These are phyloP conservation scores for Anser cygnoides DNA, from an alignment of 2,113 vertebrate species.

Conservation along the genomic window DNA sequence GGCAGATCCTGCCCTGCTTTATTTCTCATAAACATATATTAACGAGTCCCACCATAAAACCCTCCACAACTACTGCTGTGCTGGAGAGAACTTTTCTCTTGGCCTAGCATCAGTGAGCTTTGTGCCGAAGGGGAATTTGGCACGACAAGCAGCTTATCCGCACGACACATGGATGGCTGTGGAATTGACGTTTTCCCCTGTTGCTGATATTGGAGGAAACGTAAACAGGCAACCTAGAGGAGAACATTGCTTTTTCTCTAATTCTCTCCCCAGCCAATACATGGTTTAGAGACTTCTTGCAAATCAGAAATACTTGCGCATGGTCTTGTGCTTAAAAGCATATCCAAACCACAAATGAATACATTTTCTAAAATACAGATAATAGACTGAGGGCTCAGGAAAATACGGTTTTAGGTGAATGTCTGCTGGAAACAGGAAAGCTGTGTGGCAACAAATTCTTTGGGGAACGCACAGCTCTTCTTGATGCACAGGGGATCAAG, in stretches of 20 bases:
- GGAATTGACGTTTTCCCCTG: neutral
- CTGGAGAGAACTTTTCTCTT: neutral
- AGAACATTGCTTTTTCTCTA: neutral
- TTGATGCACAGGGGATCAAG: neutral
- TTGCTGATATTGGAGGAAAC: rapidly evolving
- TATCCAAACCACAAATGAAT: neutral
- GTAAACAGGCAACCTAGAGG: neutral
- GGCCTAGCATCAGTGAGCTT: rapidly evolving
- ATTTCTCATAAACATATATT: neutral
- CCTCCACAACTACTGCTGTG: neutral
- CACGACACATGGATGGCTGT: neutral
- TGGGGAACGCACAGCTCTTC: slow-evolving; percentile 22
- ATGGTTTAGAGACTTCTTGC: neutral
- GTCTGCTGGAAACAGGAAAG: slow-evolving; percentile 6
- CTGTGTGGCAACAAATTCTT: slow-evolving; percentile 5
- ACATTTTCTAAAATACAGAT: neutral
- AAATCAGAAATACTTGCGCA: neutral
- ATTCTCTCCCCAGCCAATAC: neutral
- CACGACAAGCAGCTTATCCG: neutral
- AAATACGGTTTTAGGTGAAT: neutral
- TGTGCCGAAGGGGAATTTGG: neutral
- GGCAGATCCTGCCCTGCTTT: neutral
- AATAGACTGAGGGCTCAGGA: neutral
- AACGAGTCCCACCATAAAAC: neutral
- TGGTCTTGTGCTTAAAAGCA: neutral